These are phyloP conservation scores for Molossus alvarezi DNA, from an alignment of 2,797 vertebrate species.

Conservation along the genomic window DNA sequence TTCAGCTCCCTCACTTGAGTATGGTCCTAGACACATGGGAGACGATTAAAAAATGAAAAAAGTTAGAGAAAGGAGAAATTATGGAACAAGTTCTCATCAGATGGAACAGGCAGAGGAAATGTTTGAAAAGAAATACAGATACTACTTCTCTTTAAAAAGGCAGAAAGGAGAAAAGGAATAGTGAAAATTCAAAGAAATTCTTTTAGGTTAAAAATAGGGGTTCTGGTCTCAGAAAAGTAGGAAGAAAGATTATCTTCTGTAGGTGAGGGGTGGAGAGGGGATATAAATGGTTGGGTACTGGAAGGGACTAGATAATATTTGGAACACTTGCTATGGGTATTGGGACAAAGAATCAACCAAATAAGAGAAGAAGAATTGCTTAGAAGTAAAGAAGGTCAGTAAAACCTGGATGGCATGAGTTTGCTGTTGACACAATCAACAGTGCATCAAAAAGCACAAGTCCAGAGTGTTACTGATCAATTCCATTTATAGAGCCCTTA, in stretches of 20 bases:
- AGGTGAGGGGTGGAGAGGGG: background rate
- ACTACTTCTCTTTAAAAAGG: constrained; percentile 54
- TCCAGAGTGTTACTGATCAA: background rate
- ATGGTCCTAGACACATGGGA: background rate
- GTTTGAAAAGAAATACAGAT: background rate
- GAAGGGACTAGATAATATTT: background rate
- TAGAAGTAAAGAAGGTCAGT: background rate
- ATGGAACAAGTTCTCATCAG: constrained; percentile 4
- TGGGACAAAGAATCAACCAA: background rate
- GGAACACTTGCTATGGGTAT: background rate
- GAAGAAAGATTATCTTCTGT: constrained; percentile 23
- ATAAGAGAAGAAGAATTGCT: background rate
- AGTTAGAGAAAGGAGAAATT: constrained; percentile 31
- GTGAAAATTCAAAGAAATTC: constrained; percentile 42
- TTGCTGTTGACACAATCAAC: constrained; percentile 9
- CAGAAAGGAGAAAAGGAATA: constrained; percentile 25
- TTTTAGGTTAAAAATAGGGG: background rate
- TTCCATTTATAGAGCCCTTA: background rate
- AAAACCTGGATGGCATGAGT: background rate
- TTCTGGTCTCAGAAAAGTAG: constrained; percentile 35
- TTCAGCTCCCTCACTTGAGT: background rate
- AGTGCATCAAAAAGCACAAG: background rate
- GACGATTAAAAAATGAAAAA: background rate
- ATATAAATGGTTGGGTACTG: background rate
- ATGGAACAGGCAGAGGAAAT: background rate